Base-by-base conservation (phyloP, 2,888 invertebrate species). In the Chorisops tibialis region DNA sequence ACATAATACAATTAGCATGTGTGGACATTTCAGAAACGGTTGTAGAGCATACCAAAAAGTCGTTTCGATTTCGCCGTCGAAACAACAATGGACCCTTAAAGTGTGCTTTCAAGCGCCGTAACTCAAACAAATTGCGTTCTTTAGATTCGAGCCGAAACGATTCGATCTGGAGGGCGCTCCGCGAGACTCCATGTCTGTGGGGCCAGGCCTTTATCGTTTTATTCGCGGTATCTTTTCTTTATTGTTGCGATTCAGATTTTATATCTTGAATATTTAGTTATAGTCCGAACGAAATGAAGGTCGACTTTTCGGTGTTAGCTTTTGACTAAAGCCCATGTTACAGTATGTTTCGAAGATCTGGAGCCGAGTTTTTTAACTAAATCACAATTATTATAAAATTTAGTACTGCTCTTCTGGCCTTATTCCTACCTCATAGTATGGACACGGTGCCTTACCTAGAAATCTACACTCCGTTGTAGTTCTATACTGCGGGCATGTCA, bases 71-170 rank as follows among this genome's bases (percentile, higher is more conserved):
- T 12, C 19, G 19, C 19, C 16, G 7, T 24, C 22, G 71, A 73
- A 75, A 76, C 5, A 73, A 77, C 77, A 76, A 77, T 76, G 73
- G 75, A 71, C 74, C 74, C 76, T 77, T 75, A 77, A 77, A 77
- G 77, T 77, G 77, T 77, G 76, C 76, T 75, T 73, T 73, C 75
- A 76, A 77, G 77, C 77, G 77, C 77, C 77, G 77, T 77, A 76
- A 76, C 76, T 77, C 75, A 76, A 77, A 75, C 75, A 77, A 77
- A 77, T 77, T 77, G 77, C 74, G 72, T 66, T 62, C 67, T 67
- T 64, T 65, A 65, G 64, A 62, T 65, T 59, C 59, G 49, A 49
- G 59, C 62, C 59, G 59, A 49, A 59, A 45, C 24, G 50, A 30
- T 52, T 51, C 43, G 56, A 56, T 56, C 56, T 56, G 38, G 54